These are phyloP conservation scores for Clarias fuscus DNA, from an alignment of 2,797 vertebrate species.

Conservation along the genomic window DNA sequence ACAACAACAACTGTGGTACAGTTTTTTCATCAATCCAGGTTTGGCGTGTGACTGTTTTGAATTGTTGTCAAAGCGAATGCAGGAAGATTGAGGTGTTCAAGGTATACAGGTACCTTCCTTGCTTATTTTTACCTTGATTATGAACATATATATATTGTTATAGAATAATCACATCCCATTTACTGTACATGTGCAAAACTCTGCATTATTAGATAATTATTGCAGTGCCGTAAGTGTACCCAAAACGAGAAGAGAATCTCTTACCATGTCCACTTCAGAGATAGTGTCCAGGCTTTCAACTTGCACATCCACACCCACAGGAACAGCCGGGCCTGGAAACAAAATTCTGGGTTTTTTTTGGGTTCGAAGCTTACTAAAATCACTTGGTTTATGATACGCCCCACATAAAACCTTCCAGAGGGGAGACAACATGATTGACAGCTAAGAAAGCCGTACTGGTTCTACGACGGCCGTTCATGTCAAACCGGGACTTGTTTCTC, in stretches of 20 bases:
- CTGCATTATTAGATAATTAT: background rate
- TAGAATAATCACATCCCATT: background rate
- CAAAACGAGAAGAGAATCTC: conserved; percentile 9
- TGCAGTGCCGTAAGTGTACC: background rate
- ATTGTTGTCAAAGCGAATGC: background rate
- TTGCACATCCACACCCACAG: conserved; percentile 92
- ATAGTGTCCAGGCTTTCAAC: conserved; percentile 94
- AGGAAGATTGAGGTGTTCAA: background rate
- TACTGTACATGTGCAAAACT: background rate
- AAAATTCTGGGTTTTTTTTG: background rate
- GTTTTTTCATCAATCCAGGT: background rate
- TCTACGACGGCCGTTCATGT: too few relatives aligned
- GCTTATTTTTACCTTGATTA: background rate
- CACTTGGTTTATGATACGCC: background rate
- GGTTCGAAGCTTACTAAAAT: background rate
- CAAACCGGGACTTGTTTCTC: too few relatives aligned
- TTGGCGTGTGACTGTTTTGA: background rate
- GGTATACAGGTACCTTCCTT: background rate
- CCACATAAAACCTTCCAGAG: background rate
- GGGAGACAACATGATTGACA: background rate
- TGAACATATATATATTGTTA: background rate
- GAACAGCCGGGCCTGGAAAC: conserved; percentile 83
- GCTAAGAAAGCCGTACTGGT: background rate
- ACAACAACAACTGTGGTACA: background rate
- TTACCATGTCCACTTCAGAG: conserved; percentile 94